Percentiles rank a stretch among this genome's conserved stretches.
phyloP scores from a whole-genome alignment of 2,797 vertebrate genomes.

The Semotilus atromaculatus region DNA sequence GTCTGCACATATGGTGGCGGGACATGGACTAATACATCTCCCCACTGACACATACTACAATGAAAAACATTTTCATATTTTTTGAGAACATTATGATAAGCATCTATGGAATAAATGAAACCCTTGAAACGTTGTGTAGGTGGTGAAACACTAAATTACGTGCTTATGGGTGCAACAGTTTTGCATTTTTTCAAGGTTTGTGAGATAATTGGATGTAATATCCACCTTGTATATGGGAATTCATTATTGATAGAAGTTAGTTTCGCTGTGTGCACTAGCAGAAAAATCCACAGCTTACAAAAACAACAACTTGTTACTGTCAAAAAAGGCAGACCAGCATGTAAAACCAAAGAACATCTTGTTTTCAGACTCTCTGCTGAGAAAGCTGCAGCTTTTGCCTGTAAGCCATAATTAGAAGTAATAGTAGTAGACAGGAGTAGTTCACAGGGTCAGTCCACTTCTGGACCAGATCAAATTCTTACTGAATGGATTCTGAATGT shows the following conservation, averaged over 20 bases:
- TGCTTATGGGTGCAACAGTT: background rate
- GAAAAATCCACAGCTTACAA: background rate
- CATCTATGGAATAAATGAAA: background rate
- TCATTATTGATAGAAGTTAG: background rate
- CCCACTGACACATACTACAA: background rate
- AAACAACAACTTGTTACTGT: background rate
- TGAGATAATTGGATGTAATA: background rate
- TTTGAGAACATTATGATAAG: background rate
- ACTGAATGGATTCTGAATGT: background rate
- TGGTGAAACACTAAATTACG: background rate
- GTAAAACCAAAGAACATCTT: conserved; percentile 6
- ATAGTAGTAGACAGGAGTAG: conserved; percentile 28
- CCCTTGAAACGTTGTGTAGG: background rate
- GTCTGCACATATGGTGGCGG: conserved; percentile 5
- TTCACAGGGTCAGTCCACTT: conserved; percentile 22
- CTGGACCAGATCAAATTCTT: conserved; percentile 26
- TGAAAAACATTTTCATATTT: background rate
- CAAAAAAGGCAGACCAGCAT: background rate
- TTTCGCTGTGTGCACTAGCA: background rate
- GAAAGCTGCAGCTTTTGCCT: conserved; percentile 20
- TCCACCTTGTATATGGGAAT: background rate
- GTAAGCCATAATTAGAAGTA: conserved; percentile 11
- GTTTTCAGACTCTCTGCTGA: background rate
- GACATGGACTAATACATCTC: background rate
- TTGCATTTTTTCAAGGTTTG: background rate